Evolutionary conservation across 1,140 invertebrate species (phyloP), one percentile per base, ranked within the genome.

Genomic region (Euwallacea fornicatus): DNA sequence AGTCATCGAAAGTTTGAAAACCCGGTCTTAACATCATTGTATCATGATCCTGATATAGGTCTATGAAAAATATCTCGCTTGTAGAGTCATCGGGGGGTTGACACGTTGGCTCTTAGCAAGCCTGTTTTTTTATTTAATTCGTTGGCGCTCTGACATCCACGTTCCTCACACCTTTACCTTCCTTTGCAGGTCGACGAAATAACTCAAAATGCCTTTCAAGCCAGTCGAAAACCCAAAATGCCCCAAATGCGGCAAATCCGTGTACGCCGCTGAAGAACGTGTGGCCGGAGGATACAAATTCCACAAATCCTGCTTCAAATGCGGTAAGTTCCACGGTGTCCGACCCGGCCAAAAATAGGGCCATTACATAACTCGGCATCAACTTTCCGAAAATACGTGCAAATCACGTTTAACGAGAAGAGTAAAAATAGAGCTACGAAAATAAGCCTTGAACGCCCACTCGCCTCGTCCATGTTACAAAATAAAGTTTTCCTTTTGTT

Each of bases 271-370:
- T 65, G 98, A 99, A 85, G 97, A 99, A 84, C 91, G 95, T 79
- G 90, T 98, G 76, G 97, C 97, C 76, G 97, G 95, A 79, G 97
- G 97, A 79, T 90, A 94, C 81, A 98, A 98, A 88, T 99, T 91
- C 91, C 97, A 99, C 90, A 98, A 98, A 86, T 91, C 91, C 84
- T 99, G 97, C 89, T 98, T 99, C 88, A 99, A 98, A 86, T 99
- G 97, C 85, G 94, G 97, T 98, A 86, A 91, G 90, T 89, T 15
- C 11, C 9, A 13, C 11, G 11, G 2, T 21, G 54, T 56, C 16
- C 3, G 21, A 33, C 21, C 11, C 54, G 54, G 16, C 16, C 11
- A 9, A 56, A 13, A 13, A 15, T 56, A 56, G 16, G 8, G 10
- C 54, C 11, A 13, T 56, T 56, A 9, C 54, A 56, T 56, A 56